Percentiles rank a stretch among this genome's conserved stretches.
Evolutionary conservation across 2,888 invertebrate species (phyloP).

Genomic region (Malthinus seriepunctatus): DNA sequence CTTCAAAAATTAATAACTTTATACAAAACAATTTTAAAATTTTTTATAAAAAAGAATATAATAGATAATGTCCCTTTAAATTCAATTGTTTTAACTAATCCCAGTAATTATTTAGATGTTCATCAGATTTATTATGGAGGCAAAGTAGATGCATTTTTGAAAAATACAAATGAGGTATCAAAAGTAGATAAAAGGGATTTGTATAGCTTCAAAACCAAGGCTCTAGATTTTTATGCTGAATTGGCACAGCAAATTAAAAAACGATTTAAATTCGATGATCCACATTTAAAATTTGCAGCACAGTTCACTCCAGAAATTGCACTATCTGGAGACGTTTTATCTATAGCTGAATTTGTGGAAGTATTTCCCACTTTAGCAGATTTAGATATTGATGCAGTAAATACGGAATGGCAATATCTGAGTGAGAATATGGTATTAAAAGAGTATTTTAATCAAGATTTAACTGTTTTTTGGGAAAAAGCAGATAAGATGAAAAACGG

Average conservation of each 20-base stretch:
- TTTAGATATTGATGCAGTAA: slow-evolving; percentile 6
- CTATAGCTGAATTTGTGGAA: not conserved
- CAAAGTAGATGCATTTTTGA: not conserved
- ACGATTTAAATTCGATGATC: not conserved
- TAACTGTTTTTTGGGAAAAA: slow-evolving; percentile 6
- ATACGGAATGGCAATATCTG: slow-evolving; percentile 11
- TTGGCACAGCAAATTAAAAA: not conserved
- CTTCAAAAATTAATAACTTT: not conserved
- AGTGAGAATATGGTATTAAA: not conserved
- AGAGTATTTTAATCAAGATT: not conserved
- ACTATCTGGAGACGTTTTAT: not conserved
- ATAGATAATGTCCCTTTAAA: not conserved
- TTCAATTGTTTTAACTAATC: not conserved
- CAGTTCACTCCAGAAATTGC: not conserved
- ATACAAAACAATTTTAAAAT: slow-evolving; percentile 1
- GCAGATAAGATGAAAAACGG: slow-evolving; percentile 4
- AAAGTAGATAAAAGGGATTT: not conserved
- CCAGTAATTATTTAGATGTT: slow-evolving; percentile 1
- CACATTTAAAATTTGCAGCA: not conserved
- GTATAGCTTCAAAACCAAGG: not conserved
- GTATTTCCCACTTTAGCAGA: not conserved
- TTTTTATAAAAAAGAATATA: not conserved
- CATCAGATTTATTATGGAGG: not conserved
- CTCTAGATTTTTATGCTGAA: not conserved
- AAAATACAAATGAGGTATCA: not conserved